These are phyloP conservation scores for Pavo muticus DNA, from an alignment of 2,113 vertebrate genomes.

Conservation along the genomic window DNA sequence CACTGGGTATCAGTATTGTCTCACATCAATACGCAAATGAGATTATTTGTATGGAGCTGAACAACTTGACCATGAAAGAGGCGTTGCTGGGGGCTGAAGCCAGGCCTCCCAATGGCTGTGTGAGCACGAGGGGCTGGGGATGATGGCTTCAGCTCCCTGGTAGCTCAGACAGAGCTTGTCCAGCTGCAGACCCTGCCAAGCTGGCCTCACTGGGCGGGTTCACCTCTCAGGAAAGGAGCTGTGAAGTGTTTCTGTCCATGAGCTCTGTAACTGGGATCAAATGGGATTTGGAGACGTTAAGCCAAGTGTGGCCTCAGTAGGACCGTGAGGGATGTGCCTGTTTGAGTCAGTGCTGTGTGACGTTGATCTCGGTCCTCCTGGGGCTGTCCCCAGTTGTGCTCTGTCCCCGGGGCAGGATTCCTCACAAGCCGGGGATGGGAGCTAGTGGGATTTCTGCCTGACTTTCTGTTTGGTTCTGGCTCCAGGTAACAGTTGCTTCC, in stretches of 20 bases:
- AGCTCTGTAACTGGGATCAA: neutral
- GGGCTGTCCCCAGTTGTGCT: neutral
- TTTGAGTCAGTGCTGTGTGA: accelerated
- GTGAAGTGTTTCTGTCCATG: neutral
- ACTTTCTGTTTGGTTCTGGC: constrained; percentile 35
- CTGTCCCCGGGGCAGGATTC: neutral
- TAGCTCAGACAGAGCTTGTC: neutral
- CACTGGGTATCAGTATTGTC: constrained; percentile 75
- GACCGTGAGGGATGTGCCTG: accelerated
- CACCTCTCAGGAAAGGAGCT: neutral
- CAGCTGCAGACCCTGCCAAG: accelerated
- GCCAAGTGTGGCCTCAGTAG: neutral
- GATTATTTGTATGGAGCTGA: constrained; percentile 25
- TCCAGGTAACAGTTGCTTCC: constrained; percentile 43
- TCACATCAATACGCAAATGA: constrained; percentile 48
- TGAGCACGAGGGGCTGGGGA: neutral
- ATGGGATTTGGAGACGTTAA: accelerated
- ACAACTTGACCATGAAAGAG: neutral
- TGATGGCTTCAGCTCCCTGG: neutral
- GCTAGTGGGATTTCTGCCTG: constrained; percentile 38
- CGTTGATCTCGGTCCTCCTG: neutral
- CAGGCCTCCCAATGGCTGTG: accelerated
- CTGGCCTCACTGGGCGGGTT: accelerated
- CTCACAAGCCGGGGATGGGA: neutral
- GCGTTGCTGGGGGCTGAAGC: neutral